A percentile compares a stretch with the other conserved stretches of the same genome.
These are phyloP conservation scores for Drosophila kepulauana DNA, from an alignment of 1,140 invertebrate species.

Conservation along the genomic window DNA sequence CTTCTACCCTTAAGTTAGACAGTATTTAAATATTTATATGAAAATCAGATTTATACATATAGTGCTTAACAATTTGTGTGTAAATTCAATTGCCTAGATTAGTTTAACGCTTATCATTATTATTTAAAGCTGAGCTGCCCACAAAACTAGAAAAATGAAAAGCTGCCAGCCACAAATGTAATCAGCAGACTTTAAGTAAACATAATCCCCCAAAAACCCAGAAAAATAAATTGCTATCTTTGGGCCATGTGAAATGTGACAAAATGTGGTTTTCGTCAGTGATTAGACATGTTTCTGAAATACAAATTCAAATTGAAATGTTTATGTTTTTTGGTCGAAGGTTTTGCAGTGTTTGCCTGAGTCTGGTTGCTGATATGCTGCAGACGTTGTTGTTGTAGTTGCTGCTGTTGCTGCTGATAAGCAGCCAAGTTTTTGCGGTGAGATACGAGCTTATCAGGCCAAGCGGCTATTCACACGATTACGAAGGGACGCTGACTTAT, in stretches of 20 bases:
- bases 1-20: too few species aligned
- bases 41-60: too few species aligned
- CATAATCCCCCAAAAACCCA: conserved; percentile 24
- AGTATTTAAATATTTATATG: too few species aligned
- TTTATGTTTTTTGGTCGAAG: neutral
- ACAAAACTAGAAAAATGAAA: conserved; percentile 46
- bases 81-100: too few species aligned
- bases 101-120: conserved; percentile 16
- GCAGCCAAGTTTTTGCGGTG: conserved; percentile 23
- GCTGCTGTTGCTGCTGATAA: conserved; percentile 35
- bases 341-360: too few species aligned
- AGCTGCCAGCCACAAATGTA: conserved; percentile 12
- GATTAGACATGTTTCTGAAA: neutral
- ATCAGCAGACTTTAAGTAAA: conserved; percentile 22
- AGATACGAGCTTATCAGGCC: conserved; percentile 41
- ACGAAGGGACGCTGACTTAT: conserved; percentile 25
- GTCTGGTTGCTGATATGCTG: conserved; percentile 37
- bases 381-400: conserved; percentile 1
- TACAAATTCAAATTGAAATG: neutral
- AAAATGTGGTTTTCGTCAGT: conserved; percentile 16
- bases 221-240: conserved; percentile 10
- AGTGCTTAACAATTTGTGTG: too few species aligned
- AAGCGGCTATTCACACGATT: conserved; percentile 39
- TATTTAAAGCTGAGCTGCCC: conserved; percentile 14
- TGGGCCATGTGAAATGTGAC: conserved; percentile 1